Percentiles rank a stretch among this genome's conserved stretches.
Evolutionary conservation across 2,113 vertebrate genomes (phyloP).

Genomic region (Crypturellus undulatus): DNA sequence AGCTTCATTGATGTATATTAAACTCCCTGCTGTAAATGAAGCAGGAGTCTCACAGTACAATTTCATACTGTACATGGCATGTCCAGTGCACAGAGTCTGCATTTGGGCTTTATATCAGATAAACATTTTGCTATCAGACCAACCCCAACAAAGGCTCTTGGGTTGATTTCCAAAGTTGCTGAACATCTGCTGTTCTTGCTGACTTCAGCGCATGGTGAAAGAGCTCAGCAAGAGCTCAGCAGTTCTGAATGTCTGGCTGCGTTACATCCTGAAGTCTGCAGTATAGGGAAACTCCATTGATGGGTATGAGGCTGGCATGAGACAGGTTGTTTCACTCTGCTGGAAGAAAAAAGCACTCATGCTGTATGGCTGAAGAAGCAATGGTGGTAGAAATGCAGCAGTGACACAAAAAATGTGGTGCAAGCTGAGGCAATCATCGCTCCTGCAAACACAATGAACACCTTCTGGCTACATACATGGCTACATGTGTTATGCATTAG

Average conservation of each 20-base stretch:
- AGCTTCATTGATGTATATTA: not conserved
- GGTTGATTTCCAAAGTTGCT: constrained; percentile 11
- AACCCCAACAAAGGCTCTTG: not conserved
- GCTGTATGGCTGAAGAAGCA: constrained; percentile 39
- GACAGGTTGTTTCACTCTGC: not conserved
- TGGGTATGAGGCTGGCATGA: constrained; percentile 5
- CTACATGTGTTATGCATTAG: constrained; percentile 72
- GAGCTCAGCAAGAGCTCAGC: constrained; percentile 27
- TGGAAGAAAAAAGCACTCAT: not conserved
- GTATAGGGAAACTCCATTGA: not conserved
- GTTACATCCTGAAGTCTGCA: constrained; percentile 5
- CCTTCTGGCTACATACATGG: constrained; percentile 72
- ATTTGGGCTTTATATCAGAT: not conserved
- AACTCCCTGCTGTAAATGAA: not conserved
- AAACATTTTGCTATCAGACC: not conserved
- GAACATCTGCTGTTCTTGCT: constrained; percentile 41
- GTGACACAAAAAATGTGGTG: constrained; percentile 68
- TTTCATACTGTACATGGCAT: not conserved
- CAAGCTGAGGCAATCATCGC: constrained; percentile 73
- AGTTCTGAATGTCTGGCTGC: not conserved
- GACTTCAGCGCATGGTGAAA: not conserved
- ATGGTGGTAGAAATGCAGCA: constrained; percentile 53
- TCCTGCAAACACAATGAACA: constrained; percentile 66
- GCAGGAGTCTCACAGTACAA: not conserved
- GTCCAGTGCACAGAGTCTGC: not conserved